A percentile compares a stretch with the other conserved stretches of the same genome.
Evolutionary conservation across 2,888 invertebrate species (phyloP).

Genomic region (Phyto melanocephala): DNA sequence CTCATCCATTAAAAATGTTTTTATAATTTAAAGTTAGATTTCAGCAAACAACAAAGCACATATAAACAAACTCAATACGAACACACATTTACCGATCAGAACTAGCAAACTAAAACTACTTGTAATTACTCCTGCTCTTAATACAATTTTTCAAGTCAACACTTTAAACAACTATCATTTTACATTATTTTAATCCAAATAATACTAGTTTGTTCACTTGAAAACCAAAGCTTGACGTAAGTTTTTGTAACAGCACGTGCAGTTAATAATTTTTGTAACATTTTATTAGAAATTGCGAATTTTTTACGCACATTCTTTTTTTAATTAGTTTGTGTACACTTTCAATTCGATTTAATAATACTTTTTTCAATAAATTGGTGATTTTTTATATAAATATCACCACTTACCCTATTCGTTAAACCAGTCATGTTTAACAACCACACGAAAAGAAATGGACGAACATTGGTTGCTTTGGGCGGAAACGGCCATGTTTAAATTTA

Average conservation of each 20-base stretch:
- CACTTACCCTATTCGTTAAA: slow-evolving; percentile 88
- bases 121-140: no score
- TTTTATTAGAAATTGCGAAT: slow-evolving; percentile 32
- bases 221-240: not conserved
- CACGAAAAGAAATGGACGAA: slow-evolving; percentile 82
- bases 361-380: slow-evolving; percentile 50
- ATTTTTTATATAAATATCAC: slow-evolving; percentile 66
- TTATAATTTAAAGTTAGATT: slow-evolving; percentile 69
- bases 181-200: no score
- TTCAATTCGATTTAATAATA: slow-evolving; percentile 50
- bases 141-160: no score
- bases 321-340: not conserved
- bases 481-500: slow-evolving; percentile 64
- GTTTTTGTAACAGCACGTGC: slow-evolving; percentile 63
- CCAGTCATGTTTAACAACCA: slow-evolving; percentile 88
- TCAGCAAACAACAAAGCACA: not conserved
- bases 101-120: no score
- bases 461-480: slow-evolving; percentile 68
- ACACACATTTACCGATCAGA: not conserved
- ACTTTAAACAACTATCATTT: no score
- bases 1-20: not conserved
- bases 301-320: slow-evolving; percentile 38
- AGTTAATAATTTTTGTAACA: not conserved
- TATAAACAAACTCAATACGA: not conserved
- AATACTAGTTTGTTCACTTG: not conserved